phyloP scores from a whole-genome alignment of 2,888 invertebrate species.

The Metalampra italica region DNA sequence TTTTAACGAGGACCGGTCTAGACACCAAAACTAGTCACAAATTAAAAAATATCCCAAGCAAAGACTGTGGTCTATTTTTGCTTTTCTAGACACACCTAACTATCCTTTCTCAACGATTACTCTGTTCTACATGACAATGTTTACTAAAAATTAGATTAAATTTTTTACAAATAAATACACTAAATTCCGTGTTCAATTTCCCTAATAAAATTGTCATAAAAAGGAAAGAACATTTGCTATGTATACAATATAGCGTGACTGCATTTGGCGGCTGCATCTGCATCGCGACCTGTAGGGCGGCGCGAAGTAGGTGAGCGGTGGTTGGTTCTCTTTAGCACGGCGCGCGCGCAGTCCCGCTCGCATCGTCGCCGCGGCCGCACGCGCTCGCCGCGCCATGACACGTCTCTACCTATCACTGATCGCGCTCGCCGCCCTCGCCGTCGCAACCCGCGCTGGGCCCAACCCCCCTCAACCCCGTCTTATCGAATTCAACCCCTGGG shows the following conservation, averaged over 20 bases:
- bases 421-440: conserved; percentile 59
- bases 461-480: conserved; percentile 62
- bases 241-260: neutral
- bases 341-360: conserved; percentile 72
- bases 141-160: no score
- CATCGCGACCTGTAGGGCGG: conserved; percentile 9
- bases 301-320: conserved; percentile 28
- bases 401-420: conserved; percentile 54
- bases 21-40: no score
- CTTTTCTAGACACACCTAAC: no score
- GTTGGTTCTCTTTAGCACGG: conserved; percentile 30
- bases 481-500: conserved; percentile 71
- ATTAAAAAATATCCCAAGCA: no score
- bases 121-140: no score
- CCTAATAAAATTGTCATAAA: neutral
- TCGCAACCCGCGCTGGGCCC: conserved; percentile 33
- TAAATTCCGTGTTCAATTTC: conserved; percentile 5
- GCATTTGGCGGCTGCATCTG: conserved; percentile 10
- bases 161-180: conserved; percentile 23
- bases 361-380: conserved; percentile 68
- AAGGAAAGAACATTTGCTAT: neutral
- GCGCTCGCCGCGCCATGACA: conserved; percentile 66
- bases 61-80: no score
- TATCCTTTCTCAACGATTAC: no score
- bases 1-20: no score